Base-by-base conservation (phyloP, 2,113 vertebrate species). In the Balaenoptera acutorostrata region DNA sequence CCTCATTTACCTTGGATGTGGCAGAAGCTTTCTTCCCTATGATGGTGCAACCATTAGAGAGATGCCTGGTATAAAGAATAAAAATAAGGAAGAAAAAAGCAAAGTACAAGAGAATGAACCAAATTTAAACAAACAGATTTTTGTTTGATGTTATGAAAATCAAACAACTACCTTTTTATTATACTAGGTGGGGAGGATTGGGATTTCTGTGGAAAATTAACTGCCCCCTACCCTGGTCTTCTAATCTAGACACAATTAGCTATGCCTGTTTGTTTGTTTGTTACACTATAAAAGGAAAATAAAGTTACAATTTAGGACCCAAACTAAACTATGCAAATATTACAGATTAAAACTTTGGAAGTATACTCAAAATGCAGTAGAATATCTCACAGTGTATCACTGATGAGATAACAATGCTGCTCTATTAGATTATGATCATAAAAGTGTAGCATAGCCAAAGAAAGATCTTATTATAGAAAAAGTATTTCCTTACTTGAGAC, bases 1-100 rank as follows among this genome's bases (percentile, higher is more conserved):
- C 87, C 75, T 96, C 41, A 94, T 96, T 97, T 96, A 90, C 90
- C 39, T 94, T 93, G 80, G 46, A 78, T 95, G 72, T 82, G 44
- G 29, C 52, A 82, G 74, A 95, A 69, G 77, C 18, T 83, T 93
- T 94, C 64, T 96, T 97, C 95, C 78, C 93, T 88, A 78, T 93
- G 77, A 95, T 49, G 96, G 93, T 10, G 33, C 63, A 94, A 82
- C 81, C 77, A 93, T 97, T 91, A 97, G 92, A 95, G 25, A 82
- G 52, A 87, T 74, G 2, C n/a, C 36, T 29, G 29, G 3, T 69
- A 61, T 82, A 78, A 74, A 84, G 63, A 97, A 78, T 88, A 93
- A 93, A 27, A 80, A 88, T 59, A 82, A 96, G 49, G 25, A 39
- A 3, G 33, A 10, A 2, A 8, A 52, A 69, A 89, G 94, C 12